Base-by-base conservation (phyloP, 2,888 invertebrate genomes). In the Eupithecia pulchellata region DNA sequence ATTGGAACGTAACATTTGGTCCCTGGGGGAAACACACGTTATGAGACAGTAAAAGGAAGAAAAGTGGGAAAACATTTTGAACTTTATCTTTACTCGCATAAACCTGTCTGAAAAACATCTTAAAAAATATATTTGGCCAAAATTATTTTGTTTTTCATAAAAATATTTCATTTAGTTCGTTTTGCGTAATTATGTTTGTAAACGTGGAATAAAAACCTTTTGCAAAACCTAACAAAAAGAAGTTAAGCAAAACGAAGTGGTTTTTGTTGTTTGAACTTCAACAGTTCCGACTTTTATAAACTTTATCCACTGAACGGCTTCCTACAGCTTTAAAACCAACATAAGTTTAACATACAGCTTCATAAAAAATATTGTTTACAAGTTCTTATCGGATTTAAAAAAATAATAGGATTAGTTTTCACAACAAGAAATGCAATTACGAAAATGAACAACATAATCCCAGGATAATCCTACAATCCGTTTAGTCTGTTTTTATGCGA, bases 1-100 rank as follows among this genome's bases (percentile, higher is more conserved):
- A 91, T 91, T 91, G 92, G 89, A 90, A 87, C 84, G 89, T 91
- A 90, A 89, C 91, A 89, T 89, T 89, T 88, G 89, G 86, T 79
- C 75, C 83, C 78, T 67, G 69, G 82, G 88, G 86, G 84, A 84
- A 86, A 87, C 71, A 72, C 62, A 47, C 71, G 61, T 69, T 75
- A 77, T 74, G 73, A 74, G 62, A 72, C 47, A 68, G 17, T 27
- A 29, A 52, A 52, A 11, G 29, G 29, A 29, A 17, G 6, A 17
- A 29, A 57, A 25, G 20, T 52, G 11, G 25, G 13, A 52, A 13
- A 1, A n/a, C 25, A 47, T 52, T 42, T 25, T 52, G 52, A 25
- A 25, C 52, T 4, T 4, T 52, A 25, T 52, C 52, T 52, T 25
- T 52, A 11, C 25, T 11, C 11, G 25, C 13, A 52, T 11, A 25